Evolutionary conservation across 2,888 invertebrate genomes (phyloP), one percentile per base, ranked within the genome.

Genomic region (Diarsia rubi): DNA sequence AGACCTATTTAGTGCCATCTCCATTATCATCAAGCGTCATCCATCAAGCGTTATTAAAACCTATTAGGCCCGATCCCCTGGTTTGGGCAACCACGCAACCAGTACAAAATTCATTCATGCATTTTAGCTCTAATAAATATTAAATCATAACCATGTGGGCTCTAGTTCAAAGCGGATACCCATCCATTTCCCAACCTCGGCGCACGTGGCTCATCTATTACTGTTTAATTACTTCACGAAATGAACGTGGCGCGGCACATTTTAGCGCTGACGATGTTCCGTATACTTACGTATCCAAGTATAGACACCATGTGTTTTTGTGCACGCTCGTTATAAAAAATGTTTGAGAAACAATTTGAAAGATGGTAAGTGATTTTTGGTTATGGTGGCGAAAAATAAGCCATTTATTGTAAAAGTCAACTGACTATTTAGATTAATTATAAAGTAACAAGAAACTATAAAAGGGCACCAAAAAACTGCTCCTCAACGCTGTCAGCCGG

Each of bases 151-250:
- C 6, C n/a, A n/a, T n/a, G 24, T 47, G 5, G 42, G 65, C 31
- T 49, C 37, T 16, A 72, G 9, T 73, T 54, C 9, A 54, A 21
- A 52, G 11, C 31, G 66, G 72, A 67, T 16, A 78, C n/a, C 67
- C 73, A 76, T 70, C 60, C 67, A 73, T 78, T 70, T 70, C 54
- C 24, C 69, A 70, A 73, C 67, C 72, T 27, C 47, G 6, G 12
- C 21, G 37, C 63, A 79, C 71, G 68, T 75, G 69, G 27, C 54
- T 69, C 66, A 42, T 60, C 60, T 73, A 73, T 78, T 68, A 70
- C 57, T 73, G 64, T 77, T 70, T 81, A 73, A 81, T 77, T 64
- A 68, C 67, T 60, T 2, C 37, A 11, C 4, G 2, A n/a, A 3
- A 71, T 54, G 60, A 78, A 73, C 60, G 68, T 69, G 64, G 44